Base-by-base conservation (phyloP, 2,888 invertebrate species). In the Tenthredo amoena region DNA sequence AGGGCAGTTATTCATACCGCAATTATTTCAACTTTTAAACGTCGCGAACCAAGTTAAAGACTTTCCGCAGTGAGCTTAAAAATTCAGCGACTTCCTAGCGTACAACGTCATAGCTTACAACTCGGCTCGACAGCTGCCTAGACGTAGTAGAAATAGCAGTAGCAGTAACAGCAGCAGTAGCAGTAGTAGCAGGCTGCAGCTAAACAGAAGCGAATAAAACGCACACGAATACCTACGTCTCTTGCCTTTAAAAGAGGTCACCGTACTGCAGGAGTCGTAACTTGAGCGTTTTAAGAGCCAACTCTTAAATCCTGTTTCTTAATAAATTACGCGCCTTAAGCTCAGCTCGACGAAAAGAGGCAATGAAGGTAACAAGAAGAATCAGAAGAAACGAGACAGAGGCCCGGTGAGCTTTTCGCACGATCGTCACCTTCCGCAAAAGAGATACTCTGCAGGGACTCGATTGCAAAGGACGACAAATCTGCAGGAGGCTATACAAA, bases 321-420 rank as follows among this genome's bases (percentile, higher is more conserved):
- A 81, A 81, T 62, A 81, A 81, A 81, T 81, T 81, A 81, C 79
- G n/a, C 79, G 79, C 21, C 34, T 58, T 62, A 81, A 62, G 79
- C 62, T 40, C 21, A 37, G 40, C 79, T 81, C 79, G 37, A 40
- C 37, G 58, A 81, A 62, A 62, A 40, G 37, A 21, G 62, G 62
- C 37, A 81, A 50, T 43, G 31, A 77, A 50, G 62, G 37, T 21
- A 40, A 40, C 62, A 62, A 58, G 58, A 15, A 21, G 37, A 81
- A 81, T 37, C 58, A 21, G 37, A 62, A 81, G 37, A 81, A 62
- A 81, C 26, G 79, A 62, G 79, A 62, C 79, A n/a, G 62, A 58
- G 37, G 34, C 62, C 40, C 4, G 18, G 18, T 68, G 58, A 18
- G 58, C 21, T 10, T 50, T 81, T 18, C 37, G 21, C 62, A n/a